Percentiles rank a stretch among this genome's conserved stretches.
These are phyloP conservation scores for Tinamus guttatus DNA, from an alignment of 2,113 vertebrate genomes.

Conservation along the genomic window DNA sequence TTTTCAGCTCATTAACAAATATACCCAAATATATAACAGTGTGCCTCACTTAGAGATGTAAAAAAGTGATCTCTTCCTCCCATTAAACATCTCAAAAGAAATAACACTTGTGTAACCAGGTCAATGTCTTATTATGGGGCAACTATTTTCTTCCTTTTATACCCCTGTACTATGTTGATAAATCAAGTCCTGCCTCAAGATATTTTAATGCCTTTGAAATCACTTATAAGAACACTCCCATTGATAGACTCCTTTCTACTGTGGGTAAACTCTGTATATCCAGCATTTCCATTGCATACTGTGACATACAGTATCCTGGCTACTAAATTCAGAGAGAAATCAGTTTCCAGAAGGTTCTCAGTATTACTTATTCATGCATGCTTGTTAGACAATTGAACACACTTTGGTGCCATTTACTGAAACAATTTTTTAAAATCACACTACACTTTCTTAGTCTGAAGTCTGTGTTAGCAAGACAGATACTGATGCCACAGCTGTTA, in stretches of 20 bases:
- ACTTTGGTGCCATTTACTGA: neutral
- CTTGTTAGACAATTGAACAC: neutral
- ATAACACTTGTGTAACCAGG: neutral
- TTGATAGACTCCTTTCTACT: neutral
- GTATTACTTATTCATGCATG: neutral
- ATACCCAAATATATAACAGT: neutral
- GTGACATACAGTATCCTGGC: neutral
- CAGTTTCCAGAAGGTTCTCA: neutral
- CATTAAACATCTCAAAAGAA: neutral
- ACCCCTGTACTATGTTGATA: neutral
- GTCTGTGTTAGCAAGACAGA: neutral
- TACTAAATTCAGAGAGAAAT: neutral
- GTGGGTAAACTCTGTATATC: neutral
- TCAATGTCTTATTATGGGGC: neutral
- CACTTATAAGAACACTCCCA: neutral
- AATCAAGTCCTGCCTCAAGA: neutral
- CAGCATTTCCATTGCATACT: neutral
- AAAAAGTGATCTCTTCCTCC: neutral
- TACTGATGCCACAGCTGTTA: neutral
- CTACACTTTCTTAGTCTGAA: neutral
- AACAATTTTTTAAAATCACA: neutral
- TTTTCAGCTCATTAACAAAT: neutral
- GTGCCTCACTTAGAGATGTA: neutral
- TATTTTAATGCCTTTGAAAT: neutral
- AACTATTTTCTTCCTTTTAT: neutral